These are phyloP conservation scores for Crossaster papposus DNA, from an alignment of 53 echinoderm and acorn worm genomes.

Conservation along the genomic window DNA sequence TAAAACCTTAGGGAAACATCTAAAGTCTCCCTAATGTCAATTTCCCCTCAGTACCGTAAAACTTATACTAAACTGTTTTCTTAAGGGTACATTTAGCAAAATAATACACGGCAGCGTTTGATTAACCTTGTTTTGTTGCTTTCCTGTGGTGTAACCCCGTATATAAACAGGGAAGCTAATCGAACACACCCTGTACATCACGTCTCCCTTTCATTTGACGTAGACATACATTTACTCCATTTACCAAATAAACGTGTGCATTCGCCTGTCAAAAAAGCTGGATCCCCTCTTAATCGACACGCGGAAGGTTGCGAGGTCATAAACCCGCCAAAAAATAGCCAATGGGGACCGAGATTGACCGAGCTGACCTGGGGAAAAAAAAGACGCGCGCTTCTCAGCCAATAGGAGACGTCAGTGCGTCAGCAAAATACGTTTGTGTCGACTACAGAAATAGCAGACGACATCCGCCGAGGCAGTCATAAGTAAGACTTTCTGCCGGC, in stretches of 20 bases:
- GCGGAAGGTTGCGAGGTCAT: background rate
- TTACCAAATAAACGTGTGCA: background rate
- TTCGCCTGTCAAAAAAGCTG: background rate
- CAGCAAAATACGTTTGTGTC: background rate
- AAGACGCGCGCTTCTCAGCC: background rate
- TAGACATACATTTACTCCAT: background rate
- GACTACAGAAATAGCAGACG: conserved; percentile 15
- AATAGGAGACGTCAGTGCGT: background rate
- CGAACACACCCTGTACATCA: too few species aligned
- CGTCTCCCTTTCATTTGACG: too few species aligned
- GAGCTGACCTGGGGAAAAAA: conserved; percentile 29
- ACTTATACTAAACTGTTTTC: too few species aligned
- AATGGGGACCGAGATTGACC: background rate
- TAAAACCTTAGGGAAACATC: too few species aligned
- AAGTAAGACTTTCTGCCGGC: background rate
- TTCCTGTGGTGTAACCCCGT: too few species aligned
- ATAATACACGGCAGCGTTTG: too few species aligned
- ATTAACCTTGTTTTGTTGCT: too few species aligned
- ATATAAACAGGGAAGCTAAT: too few species aligned
- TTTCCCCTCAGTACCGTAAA: too few species aligned
- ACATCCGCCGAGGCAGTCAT: background rate
- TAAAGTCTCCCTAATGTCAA: too few species aligned
- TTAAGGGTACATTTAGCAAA: too few species aligned
- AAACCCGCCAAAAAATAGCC: conserved; percentile 31
- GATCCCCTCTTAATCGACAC: background rate